A percentile compares a stretch with the other conserved stretches of the same genome.
These are phyloP conservation scores for Ophion costatus DNA, from an alignment of 2,888 invertebrate genomes.

Conservation along the genomic window DNA sequence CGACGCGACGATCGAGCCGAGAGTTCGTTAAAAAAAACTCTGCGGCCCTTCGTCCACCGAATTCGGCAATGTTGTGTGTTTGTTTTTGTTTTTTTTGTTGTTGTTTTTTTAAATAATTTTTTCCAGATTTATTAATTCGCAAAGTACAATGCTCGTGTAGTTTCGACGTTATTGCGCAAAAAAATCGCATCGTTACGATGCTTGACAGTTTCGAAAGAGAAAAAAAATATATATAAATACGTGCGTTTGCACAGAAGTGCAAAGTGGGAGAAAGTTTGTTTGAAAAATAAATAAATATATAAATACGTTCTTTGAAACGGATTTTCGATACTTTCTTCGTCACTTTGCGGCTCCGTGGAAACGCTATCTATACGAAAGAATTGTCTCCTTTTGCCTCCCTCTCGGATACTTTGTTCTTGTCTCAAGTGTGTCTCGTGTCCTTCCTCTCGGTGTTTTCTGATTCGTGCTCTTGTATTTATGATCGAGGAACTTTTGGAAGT, in stretches of 20 bases:
- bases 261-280: slow-evolving; percentile 49
- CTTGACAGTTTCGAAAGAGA: slow-evolving; percentile 33
- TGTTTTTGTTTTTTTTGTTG: slow-evolving; percentile 71
- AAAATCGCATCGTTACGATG: slow-evolving; percentile 13
- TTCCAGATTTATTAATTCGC: slow-evolving; percentile 62
- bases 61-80: slow-evolving; percentile 72
- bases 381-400: slow-evolving; percentile 21
- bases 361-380: slow-evolving; percentile 52
- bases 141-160: slow-evolving; percentile 54
- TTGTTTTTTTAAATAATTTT: slow-evolving; percentile 65
- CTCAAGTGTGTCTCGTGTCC: slow-evolving; percentile 40
- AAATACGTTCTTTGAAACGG: slow-evolving; percentile 9
- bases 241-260: slow-evolving; percentile 32
- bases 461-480: too few relatives aligned
- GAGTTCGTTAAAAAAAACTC: slow-evolving; percentile 44
- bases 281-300: slow-evolving; percentile 34
- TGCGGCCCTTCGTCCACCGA: slow-evolving; percentile 43
- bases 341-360: slow-evolving; percentile 37
- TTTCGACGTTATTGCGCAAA: slow-evolving; percentile 46
- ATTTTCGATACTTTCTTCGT: slow-evolving; percentile 45
- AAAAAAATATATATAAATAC: slow-evolving; percentile 21
- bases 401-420: slow-evolving; percentile 7
- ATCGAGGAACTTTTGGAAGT: slow-evolving; percentile 13
- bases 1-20: slow-evolving; percentile 44
- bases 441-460: slow-evolving; percentile 43